These are phyloP conservation scores for Spea hammondii DNA, from an alignment of 2,797 vertebrate genomes.

Conservation along the genomic window DNA sequence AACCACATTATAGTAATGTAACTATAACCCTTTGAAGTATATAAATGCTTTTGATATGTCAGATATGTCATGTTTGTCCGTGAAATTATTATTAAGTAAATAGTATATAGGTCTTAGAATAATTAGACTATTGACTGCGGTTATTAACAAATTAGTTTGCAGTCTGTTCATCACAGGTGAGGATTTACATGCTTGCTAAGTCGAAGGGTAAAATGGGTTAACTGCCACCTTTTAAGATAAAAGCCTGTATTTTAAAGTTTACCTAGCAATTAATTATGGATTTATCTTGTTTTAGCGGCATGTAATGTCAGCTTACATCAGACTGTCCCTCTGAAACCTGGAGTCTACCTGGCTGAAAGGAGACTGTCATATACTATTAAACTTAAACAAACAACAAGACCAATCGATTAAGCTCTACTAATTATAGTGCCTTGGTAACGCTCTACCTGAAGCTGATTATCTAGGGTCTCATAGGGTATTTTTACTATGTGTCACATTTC, in stretches of 20 bases:
- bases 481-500: too few relatives aligned
- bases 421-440: too few relatives aligned
- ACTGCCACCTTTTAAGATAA: conserved; percentile 29
- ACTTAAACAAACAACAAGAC: background rate
- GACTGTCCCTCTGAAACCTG: conserved; percentile 13
- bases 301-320: conserved; percentile 10
- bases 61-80: too few relatives aligned
- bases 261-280: conserved; percentile 38
- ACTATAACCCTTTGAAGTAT: too few relatives aligned
- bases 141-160: background rate
- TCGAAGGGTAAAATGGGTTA: conserved; percentile 2
- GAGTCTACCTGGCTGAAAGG: conserved; percentile 21
- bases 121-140: too few relatives aligned
- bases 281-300: conserved; percentile 31
- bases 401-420: too few relatives aligned
- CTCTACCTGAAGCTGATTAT: too few relatives aligned
- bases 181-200: background rate
- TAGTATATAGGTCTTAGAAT: too few relatives aligned
- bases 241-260: conserved; percentile 38
- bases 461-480: too few relatives aligned
- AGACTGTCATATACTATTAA: conserved; percentile 1
- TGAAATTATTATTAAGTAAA: too few relatives aligned
- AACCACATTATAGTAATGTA: too few relatives aligned
- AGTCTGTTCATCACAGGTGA: conserved; percentile 3
- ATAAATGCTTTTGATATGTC: too few relatives aligned